Evolutionary conservation across 2,888 invertebrate species (phyloP).

Genomic region (Cataglyphis albicans): DNA sequence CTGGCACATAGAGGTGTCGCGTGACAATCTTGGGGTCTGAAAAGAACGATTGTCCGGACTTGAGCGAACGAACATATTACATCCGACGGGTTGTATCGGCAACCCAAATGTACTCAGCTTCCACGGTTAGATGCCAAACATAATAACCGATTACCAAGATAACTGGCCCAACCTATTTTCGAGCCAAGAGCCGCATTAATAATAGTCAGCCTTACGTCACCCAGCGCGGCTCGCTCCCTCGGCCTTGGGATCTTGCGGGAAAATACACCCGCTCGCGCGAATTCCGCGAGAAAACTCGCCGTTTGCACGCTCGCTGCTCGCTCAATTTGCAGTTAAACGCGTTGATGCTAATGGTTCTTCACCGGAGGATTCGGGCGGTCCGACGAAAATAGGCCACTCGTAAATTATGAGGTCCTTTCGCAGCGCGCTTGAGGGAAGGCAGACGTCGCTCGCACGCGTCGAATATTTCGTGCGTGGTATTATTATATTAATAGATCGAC

Average conservation of each 20-base stretch:
- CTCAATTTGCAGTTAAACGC: constrained; percentile 49
- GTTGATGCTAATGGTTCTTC: constrained; percentile 1
- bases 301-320: constrained; percentile 29
- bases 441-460: constrained; percentile 27
- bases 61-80: constrained; percentile 32
- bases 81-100: constrained; percentile 68
- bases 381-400: constrained; percentile 39
- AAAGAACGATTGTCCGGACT: constrained; percentile 39
- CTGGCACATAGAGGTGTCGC: constrained; percentile 36
- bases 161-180: constrained; percentile 82
- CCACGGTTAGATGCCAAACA: constrained; percentile 81
- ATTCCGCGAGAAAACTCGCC: constrained; percentile 64
- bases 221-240: constrained; percentile 50
- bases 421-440: constrained; percentile 33
- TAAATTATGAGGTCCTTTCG: constrained; percentile 54
- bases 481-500: constrained; percentile 40
- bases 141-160: constrained; percentile 84
- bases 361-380: constrained; percentile 12
- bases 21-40: constrained; percentile 21
- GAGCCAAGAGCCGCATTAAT: constrained; percentile 83
- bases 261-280: constrained; percentile 64
- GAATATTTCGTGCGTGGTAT: constrained; percentile 3
- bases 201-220: constrained; percentile 82
- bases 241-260: constrained; percentile 74
- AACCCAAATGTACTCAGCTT: constrained; percentile 70